Percentiles rank a stretch among this genome's conserved stretches.
phyloP scores from a whole-genome alignment of 2,113 vertebrate genomes.

The Chascanopsetta lugubris region DNA sequence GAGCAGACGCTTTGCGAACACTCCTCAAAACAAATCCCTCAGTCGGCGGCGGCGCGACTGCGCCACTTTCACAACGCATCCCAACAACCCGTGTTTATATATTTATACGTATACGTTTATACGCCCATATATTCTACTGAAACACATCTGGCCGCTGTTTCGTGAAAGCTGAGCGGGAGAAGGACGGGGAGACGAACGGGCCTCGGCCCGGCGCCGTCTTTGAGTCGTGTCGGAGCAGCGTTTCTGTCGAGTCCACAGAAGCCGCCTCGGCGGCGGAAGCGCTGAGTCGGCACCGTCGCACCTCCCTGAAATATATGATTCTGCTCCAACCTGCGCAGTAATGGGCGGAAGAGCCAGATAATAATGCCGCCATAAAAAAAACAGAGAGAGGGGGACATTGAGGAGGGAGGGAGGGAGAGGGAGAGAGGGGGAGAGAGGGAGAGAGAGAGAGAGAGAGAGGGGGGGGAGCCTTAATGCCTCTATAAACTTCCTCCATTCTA shows the following conservation, averaged over 20 bases:
- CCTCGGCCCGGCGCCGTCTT: too few relatives aligned
- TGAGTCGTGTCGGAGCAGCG: conserved; percentile 40
- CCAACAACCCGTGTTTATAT: too few relatives aligned
- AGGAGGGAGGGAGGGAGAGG: conserved; percentile 37
- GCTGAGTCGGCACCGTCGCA: conserved; percentile 72
- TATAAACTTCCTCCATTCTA: conserved; percentile 72
- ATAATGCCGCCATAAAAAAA: conserved; percentile 73
- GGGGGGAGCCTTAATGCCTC: conserved; percentile 65
- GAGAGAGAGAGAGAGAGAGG: conserved; percentile 24
- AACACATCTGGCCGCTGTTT: too few relatives aligned
- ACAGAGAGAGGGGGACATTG: conserved; percentile 56
- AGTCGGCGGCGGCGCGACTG: too few relatives aligned
- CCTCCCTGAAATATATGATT: conserved; percentile 71
- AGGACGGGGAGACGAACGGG: too few relatives aligned
- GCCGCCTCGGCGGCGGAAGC: conserved; percentile 56
- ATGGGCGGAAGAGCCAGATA: conserved; percentile 69
- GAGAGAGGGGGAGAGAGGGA: conserved; percentile 30
- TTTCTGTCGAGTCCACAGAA: conserved; percentile 74
- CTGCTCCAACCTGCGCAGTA: conserved; percentile 70
- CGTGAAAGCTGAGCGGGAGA: too few relatives aligned
- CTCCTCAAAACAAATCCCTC: too few relatives aligned
- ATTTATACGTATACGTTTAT: too few relatives aligned
- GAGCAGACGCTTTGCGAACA: too few relatives aligned
- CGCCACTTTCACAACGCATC: too few relatives aligned
- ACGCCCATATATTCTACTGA: too few relatives aligned